phyloP scores from a whole-genome alignment of 2,888 invertebrate species.

The Pyrgus malvae region DNA sequence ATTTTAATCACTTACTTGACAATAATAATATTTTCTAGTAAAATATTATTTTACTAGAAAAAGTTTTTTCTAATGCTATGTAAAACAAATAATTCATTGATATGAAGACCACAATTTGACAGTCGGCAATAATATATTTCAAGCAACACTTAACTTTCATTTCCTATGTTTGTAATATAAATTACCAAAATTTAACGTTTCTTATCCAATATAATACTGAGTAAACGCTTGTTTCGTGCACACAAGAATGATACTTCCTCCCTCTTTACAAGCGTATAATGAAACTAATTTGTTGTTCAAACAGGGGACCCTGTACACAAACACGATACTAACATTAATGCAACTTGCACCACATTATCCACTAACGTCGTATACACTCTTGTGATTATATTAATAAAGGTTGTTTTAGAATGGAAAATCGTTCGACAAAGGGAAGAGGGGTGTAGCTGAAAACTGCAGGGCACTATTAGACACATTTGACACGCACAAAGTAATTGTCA shows the following conservation, averaged over 20 bases:
- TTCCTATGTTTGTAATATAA: not conserved
- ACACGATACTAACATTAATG: constrained; percentile 48
- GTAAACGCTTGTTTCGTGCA: constrained; percentile 27
- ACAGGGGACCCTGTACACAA: constrained; percentile 71
- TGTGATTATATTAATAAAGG: constrained; percentile 4
- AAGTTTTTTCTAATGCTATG: no score
- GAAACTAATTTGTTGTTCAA: constrained; percentile 80
- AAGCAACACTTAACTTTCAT: not conserved
- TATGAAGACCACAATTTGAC: no score
- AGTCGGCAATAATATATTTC: no score
- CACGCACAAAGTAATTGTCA: constrained; percentile 68
- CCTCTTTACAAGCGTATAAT: constrained; percentile 75
- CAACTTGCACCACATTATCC: constrained; percentile 39
- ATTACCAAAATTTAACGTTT: constrained; percentile 13
- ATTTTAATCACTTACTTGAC: no score
- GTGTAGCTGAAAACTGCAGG: constrained; percentile 55
- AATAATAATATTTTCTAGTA: no score
- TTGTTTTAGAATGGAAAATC: constrained; percentile 9
- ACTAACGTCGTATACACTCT: not conserved
- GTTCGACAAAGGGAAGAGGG: constrained; percentile 1
- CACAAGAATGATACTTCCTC: constrained; percentile 54
- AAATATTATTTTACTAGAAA: no score
- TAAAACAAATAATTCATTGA: no score
- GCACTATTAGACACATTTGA: constrained; percentile 74
- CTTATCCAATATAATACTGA: constrained; percentile 14